Conservation (phyloP, 2,888 invertebrate genomes). For the Drosophila robusta region DNA sequence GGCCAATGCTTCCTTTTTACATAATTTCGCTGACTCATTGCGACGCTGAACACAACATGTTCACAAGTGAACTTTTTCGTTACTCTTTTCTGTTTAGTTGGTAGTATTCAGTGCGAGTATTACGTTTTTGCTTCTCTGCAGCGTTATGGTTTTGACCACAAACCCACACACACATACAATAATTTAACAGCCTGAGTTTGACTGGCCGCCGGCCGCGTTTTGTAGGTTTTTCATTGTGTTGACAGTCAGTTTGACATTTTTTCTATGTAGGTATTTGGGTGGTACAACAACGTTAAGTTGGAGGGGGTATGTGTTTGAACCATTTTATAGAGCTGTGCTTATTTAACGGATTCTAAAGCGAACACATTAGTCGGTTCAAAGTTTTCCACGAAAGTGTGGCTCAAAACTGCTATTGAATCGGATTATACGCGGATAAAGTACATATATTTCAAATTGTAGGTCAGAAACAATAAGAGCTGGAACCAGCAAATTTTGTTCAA, state of each 20-base stretch:
- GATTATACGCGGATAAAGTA: no score
- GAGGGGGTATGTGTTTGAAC: neutral
- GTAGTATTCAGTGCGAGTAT: slow-evolving; percentile 9
- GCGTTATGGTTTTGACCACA: slow-evolving; percentile 38
- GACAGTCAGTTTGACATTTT: slow-evolving; percentile 31
- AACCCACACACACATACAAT: slow-evolving; percentile 8
- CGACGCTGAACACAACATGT: slow-evolving; percentile 35
- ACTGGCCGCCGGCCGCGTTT: slow-evolving; percentile 18
- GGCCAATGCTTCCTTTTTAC: slow-evolving; percentile 56
- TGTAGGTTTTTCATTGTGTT: slow-evolving; percentile 39
- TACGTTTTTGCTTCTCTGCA: slow-evolving; percentile 16
- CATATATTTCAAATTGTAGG: no score
- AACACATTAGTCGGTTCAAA: neutral
- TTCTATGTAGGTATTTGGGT: slow-evolving; percentile 1
- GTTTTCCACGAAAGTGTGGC: neutral
- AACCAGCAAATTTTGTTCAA: no score
- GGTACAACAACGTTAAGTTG: neutral
- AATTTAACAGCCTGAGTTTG: slow-evolving; percentile 33
- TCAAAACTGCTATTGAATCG: neutral
- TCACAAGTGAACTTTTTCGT: slow-evolving; percentile 30
- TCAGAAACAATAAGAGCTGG: no score
- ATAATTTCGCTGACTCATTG: slow-evolving; percentile 69
- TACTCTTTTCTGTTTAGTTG: neutral
- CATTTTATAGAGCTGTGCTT: neutral
- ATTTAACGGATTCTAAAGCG: neutral